Evolutionary conservation across 2,888 invertebrate species (phyloP).

Genomic region (Unio pictorum): DNA sequence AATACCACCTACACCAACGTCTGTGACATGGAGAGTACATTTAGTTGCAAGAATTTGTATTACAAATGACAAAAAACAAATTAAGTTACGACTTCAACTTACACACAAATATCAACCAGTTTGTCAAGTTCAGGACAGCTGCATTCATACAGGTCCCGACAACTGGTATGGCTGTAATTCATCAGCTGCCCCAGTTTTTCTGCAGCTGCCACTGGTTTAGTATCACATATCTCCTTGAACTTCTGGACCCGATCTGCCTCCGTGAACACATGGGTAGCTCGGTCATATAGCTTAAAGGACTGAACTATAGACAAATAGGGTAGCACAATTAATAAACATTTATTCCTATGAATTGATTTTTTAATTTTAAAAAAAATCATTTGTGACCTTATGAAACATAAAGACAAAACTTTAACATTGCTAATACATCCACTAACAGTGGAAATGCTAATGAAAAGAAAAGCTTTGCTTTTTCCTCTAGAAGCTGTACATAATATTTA

Average conservation of each 20-base stretch:
- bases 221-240: slow-evolving; percentile 80
- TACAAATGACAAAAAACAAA: too few relatives aligned
- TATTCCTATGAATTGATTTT: too few relatives aligned
- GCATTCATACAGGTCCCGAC: slow-evolving; percentile 90
- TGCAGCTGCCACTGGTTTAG: slow-evolving; percentile 41
- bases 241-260: slow-evolving; percentile 89
- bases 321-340: neutral
- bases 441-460: too few relatives aligned
- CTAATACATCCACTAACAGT: too few relatives aligned
- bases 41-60: too few relatives aligned
- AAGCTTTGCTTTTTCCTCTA: too few relatives aligned
- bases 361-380: too few relatives aligned
- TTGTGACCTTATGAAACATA: too few relatives aligned
- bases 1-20: too few relatives aligned
- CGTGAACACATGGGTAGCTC: slow-evolving; percentile 87
- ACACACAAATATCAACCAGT: slow-evolving; percentile 81
- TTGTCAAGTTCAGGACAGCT: slow-evolving; percentile 90
- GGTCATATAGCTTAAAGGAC: slow-evolving; percentile 81
- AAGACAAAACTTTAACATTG: too few relatives aligned
- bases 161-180: slow-evolving; percentile 89
- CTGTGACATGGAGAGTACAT: too few relatives aligned
- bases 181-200: slow-evolving; percentile 84
- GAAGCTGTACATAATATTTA: too few relatives aligned
- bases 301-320: slow-evolving; percentile 68
- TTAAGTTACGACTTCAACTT: slow-evolving; percentile 63